These are phyloP conservation scores for Timema cristinae DNA, from an alignment of 2,888 invertebrate genomes.

Conservation along the genomic window DNA sequence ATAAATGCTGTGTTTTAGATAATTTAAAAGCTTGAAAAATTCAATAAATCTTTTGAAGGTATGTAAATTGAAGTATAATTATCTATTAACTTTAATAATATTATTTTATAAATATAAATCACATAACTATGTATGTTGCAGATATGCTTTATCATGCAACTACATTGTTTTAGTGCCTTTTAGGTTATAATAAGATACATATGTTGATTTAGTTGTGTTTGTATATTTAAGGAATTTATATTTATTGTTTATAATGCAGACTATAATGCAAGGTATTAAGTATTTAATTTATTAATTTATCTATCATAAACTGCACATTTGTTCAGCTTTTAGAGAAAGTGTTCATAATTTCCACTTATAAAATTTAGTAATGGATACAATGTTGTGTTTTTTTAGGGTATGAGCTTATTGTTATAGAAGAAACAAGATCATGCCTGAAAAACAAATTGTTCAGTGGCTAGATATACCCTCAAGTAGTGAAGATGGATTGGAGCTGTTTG, in stretches of 20 bases:
- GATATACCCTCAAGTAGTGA: conserved; percentile 3
- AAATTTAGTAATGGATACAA: not conserved
- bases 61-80: not conserved
- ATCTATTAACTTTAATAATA: not conserved
- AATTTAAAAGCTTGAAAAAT: not conserved
- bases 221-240: no score
- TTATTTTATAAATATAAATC: not conserved
- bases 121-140: not conserved
- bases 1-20: not conserved
- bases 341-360: not conserved
- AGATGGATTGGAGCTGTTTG: not conserved
- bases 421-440: not conserved
- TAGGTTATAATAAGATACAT: no score
- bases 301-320: not conserved
- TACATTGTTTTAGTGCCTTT: no score
- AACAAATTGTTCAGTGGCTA: conserved; percentile 1
- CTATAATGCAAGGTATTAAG: not conserved
- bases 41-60: not conserved
- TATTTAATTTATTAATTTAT: not conserved
- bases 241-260: no score
- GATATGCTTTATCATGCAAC: not conserved
- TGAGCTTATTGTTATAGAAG: not conserved
- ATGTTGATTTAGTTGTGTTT: no score
- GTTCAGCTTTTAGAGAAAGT: not conserved
- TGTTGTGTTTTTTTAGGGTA: not conserved